These are phyloP conservation scores for Protodeltote pygarga DNA, from an alignment of 2,888 invertebrate genomes.

Conservation along the genomic window DNA sequence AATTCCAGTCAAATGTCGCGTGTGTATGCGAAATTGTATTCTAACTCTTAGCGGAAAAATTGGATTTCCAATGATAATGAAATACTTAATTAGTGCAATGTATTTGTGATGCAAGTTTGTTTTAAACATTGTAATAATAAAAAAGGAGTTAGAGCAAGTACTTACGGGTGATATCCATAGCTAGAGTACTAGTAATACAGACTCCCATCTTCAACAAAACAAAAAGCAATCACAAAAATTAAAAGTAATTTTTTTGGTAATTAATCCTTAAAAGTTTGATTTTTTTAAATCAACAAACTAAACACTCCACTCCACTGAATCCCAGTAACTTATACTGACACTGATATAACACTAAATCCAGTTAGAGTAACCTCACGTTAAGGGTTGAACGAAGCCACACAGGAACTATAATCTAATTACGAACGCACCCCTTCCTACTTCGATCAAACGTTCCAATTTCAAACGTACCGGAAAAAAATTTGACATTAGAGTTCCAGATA, in stretches of 20 bases:
- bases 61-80: constrained; percentile 4
- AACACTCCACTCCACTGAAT: constrained; percentile 48
- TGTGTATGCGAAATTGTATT: constrained; percentile 8
- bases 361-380: constrained; percentile 61
- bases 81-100: constrained; percentile 25
- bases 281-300: constrained; percentile 37
- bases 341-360: constrained; percentile 57
- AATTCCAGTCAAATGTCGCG: constrained; percentile 16
- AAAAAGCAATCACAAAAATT: constrained; percentile 31
- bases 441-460: constrained; percentile 35
- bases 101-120: constrained; percentile 31
- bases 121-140: constrained; percentile 9
- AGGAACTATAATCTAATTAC: constrained; percentile 66
- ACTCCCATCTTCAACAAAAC: constrained; percentile 69
- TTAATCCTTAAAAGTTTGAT: constrained; percentile 18
- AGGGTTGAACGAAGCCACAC: constrained; percentile 70
- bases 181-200: constrained; percentile 74
- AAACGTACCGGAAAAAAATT: constrained; percentile 22
- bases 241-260: constrained; percentile 19
- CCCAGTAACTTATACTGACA: constrained; percentile 49
- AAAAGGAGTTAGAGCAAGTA: constrained; percentile 36
- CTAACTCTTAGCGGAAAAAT: constrained; percentile 1
- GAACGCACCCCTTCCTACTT: constrained; percentile 49
- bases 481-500: constrained; percentile 31
- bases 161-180: constrained; percentile 83